Conservation (phyloP, 2,888 invertebrate genomes). For the Germaria angustata region DNA sequence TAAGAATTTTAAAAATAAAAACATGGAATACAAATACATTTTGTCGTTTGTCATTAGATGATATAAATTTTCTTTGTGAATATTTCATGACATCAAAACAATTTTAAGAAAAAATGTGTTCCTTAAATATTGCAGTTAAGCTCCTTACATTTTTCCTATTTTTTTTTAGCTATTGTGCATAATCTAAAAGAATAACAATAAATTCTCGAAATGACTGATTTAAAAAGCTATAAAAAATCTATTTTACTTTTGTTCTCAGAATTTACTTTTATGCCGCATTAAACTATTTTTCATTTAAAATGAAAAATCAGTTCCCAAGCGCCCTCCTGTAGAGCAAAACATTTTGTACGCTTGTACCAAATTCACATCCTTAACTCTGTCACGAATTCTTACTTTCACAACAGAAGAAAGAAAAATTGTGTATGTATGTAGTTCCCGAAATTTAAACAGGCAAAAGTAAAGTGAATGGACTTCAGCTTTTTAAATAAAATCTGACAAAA, state of each 20-base stretch:
- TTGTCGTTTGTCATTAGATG: not conserved
- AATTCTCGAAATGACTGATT: not conserved
- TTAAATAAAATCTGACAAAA: conserved; percentile 41
- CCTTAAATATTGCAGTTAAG: too few relatives aligned
- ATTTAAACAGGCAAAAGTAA: not conserved
- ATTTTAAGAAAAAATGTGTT: not conserved
- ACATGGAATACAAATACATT: not conserved
- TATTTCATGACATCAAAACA: not conserved
- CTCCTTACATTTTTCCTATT: too few relatives aligned
- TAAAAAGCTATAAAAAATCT: not conserved
- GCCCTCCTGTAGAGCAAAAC: conserved; percentile 10
- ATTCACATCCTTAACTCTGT: conserved; percentile 31
- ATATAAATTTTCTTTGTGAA: not conserved
- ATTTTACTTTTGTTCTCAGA: not conserved
- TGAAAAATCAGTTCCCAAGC: conserved; percentile 8
- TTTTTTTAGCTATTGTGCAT: too few relatives aligned
- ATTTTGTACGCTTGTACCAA: conserved; percentile 9
- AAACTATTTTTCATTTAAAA: not conserved
- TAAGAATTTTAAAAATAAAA: too few relatives aligned
- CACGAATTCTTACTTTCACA: not conserved
- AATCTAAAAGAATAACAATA: too few relatives aligned
- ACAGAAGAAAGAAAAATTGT: not conserved
- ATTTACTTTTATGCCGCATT: not conserved
- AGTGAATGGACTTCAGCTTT: conserved; percentile 20
- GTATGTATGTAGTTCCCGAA: not conserved